phyloP scores from a whole-genome alignment of 2,888 invertebrate genomes.

The Notodonta dromedarius region DNA sequence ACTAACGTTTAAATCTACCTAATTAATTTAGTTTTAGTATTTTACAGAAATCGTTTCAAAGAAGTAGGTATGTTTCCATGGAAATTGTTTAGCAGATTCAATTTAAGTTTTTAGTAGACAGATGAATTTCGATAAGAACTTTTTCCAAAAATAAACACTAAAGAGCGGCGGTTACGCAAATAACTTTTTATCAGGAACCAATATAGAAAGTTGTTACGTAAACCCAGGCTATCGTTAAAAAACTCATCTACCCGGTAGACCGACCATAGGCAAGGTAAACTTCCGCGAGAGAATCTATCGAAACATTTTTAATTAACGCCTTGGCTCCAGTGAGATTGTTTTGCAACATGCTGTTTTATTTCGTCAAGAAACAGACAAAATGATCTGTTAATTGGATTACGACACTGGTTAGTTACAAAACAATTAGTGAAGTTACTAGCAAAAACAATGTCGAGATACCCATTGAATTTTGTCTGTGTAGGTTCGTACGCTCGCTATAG shows the following conservation, averaged over 20 bases:
- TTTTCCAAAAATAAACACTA: slow-evolving; percentile 7
- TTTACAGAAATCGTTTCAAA: too few relatives aligned
- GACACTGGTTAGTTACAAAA: background rate
- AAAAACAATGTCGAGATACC: background rate
- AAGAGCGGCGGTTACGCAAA: slow-evolving; percentile 15
- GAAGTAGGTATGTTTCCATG: too few relatives aligned
- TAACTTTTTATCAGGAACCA: slow-evolving; percentile 20
- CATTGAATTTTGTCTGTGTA: background rate
- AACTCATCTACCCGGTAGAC: slow-evolving; percentile 20
- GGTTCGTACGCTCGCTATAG: too few relatives aligned
- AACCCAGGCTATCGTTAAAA: slow-evolving; percentile 17
- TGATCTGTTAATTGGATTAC: slow-evolving; percentile 15
- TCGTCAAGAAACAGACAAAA: background rate
- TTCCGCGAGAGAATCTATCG: slow-evolving; percentile 20
- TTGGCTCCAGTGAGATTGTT: slow-evolving; percentile 17
- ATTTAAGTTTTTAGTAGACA: background rate
- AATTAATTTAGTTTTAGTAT: too few relatives aligned
- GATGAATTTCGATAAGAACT: background rate
- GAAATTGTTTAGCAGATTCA: background rate
- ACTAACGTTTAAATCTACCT: too few relatives aligned
- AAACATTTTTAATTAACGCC: slow-evolving; percentile 35
- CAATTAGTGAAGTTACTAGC: slow-evolving; percentile 4
- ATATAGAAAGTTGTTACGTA: slow-evolving; percentile 33
- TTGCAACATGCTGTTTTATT: slow-evolving; percentile 7
- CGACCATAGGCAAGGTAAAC: slow-evolving; percentile 22